phyloP scores from a whole-genome alignment of 2,888 invertebrate species.

The Aphodius granarius region DNA sequence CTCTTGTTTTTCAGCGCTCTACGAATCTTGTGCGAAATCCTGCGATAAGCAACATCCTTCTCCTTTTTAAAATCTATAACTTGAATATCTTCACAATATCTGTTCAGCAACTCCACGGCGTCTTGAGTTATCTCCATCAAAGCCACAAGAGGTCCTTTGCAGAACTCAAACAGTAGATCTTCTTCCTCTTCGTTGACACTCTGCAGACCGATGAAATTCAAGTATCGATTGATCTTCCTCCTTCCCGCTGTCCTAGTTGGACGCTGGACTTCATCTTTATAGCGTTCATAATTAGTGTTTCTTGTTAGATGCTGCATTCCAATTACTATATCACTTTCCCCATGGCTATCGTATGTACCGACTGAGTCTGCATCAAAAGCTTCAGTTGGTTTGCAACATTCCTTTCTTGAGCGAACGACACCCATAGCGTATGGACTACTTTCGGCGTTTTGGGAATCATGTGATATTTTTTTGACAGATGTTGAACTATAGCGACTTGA shows the following conservation, averaged over 20 bases:
- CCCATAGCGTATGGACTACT: background rate
- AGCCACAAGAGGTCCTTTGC: background rate
- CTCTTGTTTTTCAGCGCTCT: background rate
- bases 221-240: background rate
- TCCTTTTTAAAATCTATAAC: conserved; percentile 28
- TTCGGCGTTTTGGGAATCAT: background rate
- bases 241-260: background rate
- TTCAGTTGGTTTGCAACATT: background rate
- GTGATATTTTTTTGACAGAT: background rate
- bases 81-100: conserved; percentile 45
- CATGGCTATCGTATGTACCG: background rate
- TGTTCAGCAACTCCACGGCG: conserved; percentile 41
- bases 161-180: background rate
- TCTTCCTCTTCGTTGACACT: background rate
- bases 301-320: background rate
- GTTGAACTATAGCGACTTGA: background rate
- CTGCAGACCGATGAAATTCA: background rate
- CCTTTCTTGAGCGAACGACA: background rate
- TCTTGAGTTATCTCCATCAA: conserved; percentile 20
- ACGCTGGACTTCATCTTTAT: background rate
- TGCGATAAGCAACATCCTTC: background rate
- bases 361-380: background rate
- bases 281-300: background rate
- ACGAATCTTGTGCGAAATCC: conserved; percentile 13
- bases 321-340: background rate